Percentiles rank a stretch among this genome's conserved stretches.
phyloP scores from a whole-genome alignment of 2,888 invertebrate species.

The Papilio elwesi region DNA sequence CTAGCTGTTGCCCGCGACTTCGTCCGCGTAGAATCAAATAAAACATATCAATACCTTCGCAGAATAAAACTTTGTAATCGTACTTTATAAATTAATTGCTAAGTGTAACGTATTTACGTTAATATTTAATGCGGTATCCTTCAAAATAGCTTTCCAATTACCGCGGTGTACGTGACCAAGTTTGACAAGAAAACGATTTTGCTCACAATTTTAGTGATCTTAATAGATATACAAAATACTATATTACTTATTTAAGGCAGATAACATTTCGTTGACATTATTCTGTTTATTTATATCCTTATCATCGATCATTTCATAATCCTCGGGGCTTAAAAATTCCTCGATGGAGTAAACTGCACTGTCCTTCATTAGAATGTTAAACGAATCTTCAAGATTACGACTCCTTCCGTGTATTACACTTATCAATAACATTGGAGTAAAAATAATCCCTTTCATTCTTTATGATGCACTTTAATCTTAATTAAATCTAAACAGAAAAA shows the following conservation, averaged over 20 bases:
- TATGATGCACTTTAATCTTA: background rate
- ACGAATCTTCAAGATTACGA: conserved; percentile 48
- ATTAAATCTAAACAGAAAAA: background rate
- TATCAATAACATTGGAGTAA: conserved; percentile 45
- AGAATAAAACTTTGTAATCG: too few relatives aligned
- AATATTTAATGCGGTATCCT: too few relatives aligned
- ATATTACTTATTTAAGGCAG: conserved; percentile 51
- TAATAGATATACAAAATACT: background rate
- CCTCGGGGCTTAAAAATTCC: conserved; percentile 52
- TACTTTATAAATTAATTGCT: too few relatives aligned
- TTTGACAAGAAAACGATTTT: too few relatives aligned
- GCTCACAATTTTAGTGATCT: background rate
- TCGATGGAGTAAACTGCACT: conserved; percentile 57
- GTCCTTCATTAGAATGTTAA: conserved; percentile 51
- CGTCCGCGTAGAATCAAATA: too few relatives aligned
- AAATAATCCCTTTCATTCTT: conserved; percentile 42
- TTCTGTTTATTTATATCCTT: conserved; percentile 43
- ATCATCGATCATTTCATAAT: conserved; percentile 57
- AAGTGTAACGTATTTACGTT: too few relatives aligned
- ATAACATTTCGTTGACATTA: conserved; percentile 45
- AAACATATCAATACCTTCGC: too few relatives aligned
- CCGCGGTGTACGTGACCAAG: too few relatives aligned
- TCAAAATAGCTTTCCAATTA: too few relatives aligned
- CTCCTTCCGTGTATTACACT: conserved; percentile 41
- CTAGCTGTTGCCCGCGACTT: too few relatives aligned